Base-by-base conservation (phyloP, 2,797 vertebrate species). In the Apogon hyalosoma region DNA sequence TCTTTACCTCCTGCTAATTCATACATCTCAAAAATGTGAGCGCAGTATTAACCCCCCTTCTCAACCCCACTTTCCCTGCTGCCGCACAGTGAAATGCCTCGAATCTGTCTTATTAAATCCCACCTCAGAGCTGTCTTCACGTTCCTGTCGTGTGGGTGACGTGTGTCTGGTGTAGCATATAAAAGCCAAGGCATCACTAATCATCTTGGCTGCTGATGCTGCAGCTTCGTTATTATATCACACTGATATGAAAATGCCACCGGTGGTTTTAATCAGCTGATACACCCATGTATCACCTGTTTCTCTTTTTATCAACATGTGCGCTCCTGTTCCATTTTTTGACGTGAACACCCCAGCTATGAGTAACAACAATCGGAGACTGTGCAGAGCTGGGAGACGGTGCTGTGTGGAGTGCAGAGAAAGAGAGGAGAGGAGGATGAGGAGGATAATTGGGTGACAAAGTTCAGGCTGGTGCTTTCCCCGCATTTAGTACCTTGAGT, bases 361-460 rank as follows among this genome's bases (percentile, higher is more conserved):
- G 84, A 73, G 69, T 53, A 77, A 71, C 80, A 82, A 67, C 77
- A 72, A 75, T 76, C 65, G 52, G 52, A 80, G 77, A 69, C 33
- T 36, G 73, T 72, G 73, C 24, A 28, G 24, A 28, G 24, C 24
- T 28, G 24, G 24, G 24, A 28, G 24, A 28, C 24, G 6, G 24
- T 28, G 24, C 2, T 60, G 60, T 69, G 62, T 33, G 74, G 66
- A 79, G 67, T 53, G 61, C 28, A 28, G 71, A 54, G 61, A 60
- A 47, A 69, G 58, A 24, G n/a, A 57, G 68, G 40, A 65, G 55
- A 69, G 77, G 76, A 68, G 81, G 72, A 74, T 75, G 71, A 73
- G 55, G 72, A 74, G 68, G 86, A 84, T 83, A 90, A 89, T 77
- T 81, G 81, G 82, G 69, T 69, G 80, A 70, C 77, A 77, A 76